A percentile compares a stretch with the other conserved stretches of the same genome.
phyloP scores from a whole-genome alignment of 2,113 vertebrate genomes.

The Sander vitreus region DNA sequence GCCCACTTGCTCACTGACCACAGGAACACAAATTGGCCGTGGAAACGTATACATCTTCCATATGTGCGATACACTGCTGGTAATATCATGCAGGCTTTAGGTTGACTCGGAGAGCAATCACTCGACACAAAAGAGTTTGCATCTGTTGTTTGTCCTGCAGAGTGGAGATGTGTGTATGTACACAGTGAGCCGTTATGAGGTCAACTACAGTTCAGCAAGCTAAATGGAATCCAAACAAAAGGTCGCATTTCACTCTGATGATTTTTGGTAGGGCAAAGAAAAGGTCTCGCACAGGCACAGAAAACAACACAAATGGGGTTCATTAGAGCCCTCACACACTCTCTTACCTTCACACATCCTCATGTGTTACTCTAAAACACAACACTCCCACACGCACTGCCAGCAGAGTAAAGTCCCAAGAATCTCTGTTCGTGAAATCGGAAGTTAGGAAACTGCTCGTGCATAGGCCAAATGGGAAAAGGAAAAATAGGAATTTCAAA shows the following conservation, averaged over 20 bases:
- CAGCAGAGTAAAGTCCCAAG: conserved; percentile 82
- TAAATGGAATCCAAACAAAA: conserved; percentile 64
- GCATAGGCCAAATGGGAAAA: conserved; percentile 87
- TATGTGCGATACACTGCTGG: conserved; percentile 33
- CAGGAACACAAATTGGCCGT: conserved; percentile 46
- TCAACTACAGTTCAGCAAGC: conserved; percentile 58
- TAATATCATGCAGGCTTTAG: conserved; percentile 36
- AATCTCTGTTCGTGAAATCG: conserved; percentile 87
- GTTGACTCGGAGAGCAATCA: conserved; percentile 46
- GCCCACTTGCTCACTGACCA: conserved; percentile 36
- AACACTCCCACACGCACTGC: conserved; percentile 25
- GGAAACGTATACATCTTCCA: conserved; percentile 51
- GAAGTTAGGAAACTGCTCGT: conserved; percentile 89
- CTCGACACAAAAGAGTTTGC: conserved; percentile 54
- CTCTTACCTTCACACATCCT: conserved; percentile 16
- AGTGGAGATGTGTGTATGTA: conserved; percentile 66
- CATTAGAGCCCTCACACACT: neutral
- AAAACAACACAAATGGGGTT: neutral
- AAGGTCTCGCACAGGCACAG: neutral
- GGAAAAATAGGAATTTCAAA: conserved; percentile 74
- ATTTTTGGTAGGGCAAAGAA: conserved; percentile 12
- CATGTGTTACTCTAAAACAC: conserved; percentile 23
- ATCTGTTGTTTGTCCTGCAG: conserved; percentile 66
- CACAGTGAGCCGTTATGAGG: conserved; percentile 60
- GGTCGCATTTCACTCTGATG: conserved; percentile 45